Evolutionary conservation across 2,113 vertebrate genomes (phyloP).

Genomic region (Dicerorhinus sumatrensis): DNA sequence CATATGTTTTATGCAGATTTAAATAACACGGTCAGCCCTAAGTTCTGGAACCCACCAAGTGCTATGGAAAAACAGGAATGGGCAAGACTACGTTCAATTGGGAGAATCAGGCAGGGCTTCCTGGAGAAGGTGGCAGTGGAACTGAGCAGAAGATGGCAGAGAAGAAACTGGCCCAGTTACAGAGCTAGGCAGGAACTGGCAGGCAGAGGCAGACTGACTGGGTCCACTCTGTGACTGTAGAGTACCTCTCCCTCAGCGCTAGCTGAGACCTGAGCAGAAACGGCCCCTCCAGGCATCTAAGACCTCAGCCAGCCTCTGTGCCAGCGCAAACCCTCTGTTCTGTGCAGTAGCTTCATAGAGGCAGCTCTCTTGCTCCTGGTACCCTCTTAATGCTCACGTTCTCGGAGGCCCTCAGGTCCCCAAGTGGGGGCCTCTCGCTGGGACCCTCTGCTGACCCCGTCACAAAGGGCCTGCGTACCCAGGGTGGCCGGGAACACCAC

Average conservation of each 20-base stretch:
- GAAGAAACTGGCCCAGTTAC: neutral
- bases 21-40: neutral
- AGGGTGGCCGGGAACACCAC: neutral
- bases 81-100: neutral
- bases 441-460: neutral
- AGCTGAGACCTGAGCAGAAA: neutral
- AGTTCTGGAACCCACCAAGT: neutral
- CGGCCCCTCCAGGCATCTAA: neutral
- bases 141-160: neutral
- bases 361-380: neutral
- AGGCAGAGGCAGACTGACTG: neutral
- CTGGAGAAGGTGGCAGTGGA: neutral
- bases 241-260: neutral
- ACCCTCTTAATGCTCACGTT: neutral
- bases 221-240: neutral
- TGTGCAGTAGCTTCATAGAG: neutral
- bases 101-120: slow-evolving; percentile 29
- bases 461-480: neutral
- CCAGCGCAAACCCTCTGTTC: neutral
- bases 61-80: neutral
- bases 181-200: neutral
- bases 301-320: neutral
- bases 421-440: neutral
- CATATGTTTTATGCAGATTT: neutral
- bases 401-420: neutral